phyloP scores from a whole-genome alignment of 2,113 vertebrate species.

The Dasyprocta punctata region DNA sequence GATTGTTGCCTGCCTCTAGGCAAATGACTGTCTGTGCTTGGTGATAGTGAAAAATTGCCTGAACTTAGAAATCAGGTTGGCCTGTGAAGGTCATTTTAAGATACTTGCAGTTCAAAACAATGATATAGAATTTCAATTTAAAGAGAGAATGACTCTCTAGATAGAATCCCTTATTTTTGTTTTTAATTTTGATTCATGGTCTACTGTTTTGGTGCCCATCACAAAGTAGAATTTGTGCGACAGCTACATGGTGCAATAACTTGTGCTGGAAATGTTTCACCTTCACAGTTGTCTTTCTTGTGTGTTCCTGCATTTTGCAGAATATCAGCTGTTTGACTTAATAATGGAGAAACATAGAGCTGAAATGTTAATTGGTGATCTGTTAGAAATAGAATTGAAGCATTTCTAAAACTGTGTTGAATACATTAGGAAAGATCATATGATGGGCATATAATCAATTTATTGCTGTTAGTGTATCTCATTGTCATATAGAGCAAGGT shows the following conservation, averaged over 20 bases:
- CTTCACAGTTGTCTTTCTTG: background rate
- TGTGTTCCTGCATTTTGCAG: background rate
- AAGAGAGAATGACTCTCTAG: background rate
- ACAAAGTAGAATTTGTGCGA: conserved; percentile 13
- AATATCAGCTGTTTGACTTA: background rate
- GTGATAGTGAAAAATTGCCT: background rate
- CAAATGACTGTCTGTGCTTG: background rate
- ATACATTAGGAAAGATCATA: background rate
- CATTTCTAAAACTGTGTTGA: background rate
- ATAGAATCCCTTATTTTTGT: background rate
- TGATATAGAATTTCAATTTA: background rate
- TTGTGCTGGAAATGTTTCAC: background rate
- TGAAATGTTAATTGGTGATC: background rate
- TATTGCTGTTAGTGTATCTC: background rate
- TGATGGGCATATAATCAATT: background rate
- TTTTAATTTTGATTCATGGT: conserved; percentile 12
- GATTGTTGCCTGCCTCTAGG: background rate
- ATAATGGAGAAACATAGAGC: background rate
- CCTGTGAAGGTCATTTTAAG: background rate
- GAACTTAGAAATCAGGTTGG: conserved; percentile 28
- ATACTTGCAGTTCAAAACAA: background rate
- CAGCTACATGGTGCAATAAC: background rate
- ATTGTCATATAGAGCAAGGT: background rate
- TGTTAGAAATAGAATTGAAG: background rate
- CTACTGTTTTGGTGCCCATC: background rate